Base-by-base conservation (phyloP, 2,797 vertebrate genomes). In the Lagorchestes hirsutus region DNA sequence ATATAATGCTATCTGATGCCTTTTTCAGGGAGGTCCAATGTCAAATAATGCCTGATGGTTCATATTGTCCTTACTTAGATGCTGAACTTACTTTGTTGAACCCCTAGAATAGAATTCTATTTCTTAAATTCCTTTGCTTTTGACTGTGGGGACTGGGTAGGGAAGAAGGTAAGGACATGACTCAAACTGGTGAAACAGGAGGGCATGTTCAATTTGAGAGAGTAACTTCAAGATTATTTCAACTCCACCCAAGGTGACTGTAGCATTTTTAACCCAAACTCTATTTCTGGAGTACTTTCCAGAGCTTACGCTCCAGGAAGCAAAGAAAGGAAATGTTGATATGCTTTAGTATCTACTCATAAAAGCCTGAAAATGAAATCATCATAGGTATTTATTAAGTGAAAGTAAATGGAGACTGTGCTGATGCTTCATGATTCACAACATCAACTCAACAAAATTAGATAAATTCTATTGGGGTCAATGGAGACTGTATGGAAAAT, bases 281-380 rank as follows among this genome's bases (percentile, higher is more conserved):
- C 3, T 22, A 74, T 93, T 95, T 92, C n/a, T 93, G 46, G 8
- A 92, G 62, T 58, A 24, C 3, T 56, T 95, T 18, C n/a, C 50
- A 92, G 29, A 95, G 40, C 24, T 92, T 59, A 95, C n/a, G 90
- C 56, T 92, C 67, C 87, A 91, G 40, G 31, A 93, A 40, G 34
- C 4, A 91, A 90, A 93, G 14, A 29, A 54, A 91, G 54, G 29
- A 31, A 91, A 52, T 54, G 10, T 92, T 91, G 93, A 91, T 94
- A 94, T 92, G 18, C 62, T 92, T 96, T 87, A 93, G 4, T 40
- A 93, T 92, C 90, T 93, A 82, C 62, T 93, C 91, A 93, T 95
- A 87, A 28, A 62, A 90, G 22, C 46, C 40, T 91, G 40, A 90
- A 97, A 95, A 74, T 95, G 13, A 95, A 58, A 16, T 96, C 92